Base-by-base conservation (phyloP, 1,140 invertebrate genomes). In the Saccostrea echinata region DNA sequence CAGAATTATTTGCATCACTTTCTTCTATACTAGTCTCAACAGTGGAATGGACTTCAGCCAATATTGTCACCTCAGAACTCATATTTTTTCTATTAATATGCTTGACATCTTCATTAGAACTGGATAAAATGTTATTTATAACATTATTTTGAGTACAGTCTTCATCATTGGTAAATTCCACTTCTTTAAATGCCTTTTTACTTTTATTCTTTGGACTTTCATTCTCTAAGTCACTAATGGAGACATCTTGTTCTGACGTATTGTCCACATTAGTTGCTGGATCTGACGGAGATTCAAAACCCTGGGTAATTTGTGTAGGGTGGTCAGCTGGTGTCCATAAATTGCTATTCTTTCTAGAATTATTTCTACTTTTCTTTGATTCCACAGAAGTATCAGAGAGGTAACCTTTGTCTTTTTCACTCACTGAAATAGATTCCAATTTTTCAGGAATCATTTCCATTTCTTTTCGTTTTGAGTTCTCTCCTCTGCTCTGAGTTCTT, bases 381-480 rank as follows among this genome's bases (percentile, higher is more conserved):
- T 71, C 61, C 12, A n/a, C 35, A 80, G 80, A 55, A 4, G 64
- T 64, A 52, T 86, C 55, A 33, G 33, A 27, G 18, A 85, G 83
- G 84, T 86, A 52, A 24, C 33, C 43, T 8, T 76, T 87, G 16
- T 61, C 80, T 30, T 43, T 83, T 18, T 24, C 27, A 9, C 55
- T 61, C 18, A 57, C 82, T 61, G 30, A 9, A 35, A 8, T 11
- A 12, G 27, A 53, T 57, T 84, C 52, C 24, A n/a, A n/a, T 84
- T 84, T 86, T 84, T 86, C 85, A 6, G 82, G 88, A 43, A 86
- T 89, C 21, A 86, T 86, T 51, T 84, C 88, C 88, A 86, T 86
- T 84, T 84, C 82, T 57, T 83, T 84, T 18, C 43, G 68, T 71
- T 71, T 57, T 81, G 30, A 33, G 52, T 52, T 57, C 16, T 51